Percentiles rank a stretch among this genome's conserved stretches.
phyloP scores from a whole-genome alignment of 2,888 invertebrate genomes.

The Limulus polyphemus region DNA sequence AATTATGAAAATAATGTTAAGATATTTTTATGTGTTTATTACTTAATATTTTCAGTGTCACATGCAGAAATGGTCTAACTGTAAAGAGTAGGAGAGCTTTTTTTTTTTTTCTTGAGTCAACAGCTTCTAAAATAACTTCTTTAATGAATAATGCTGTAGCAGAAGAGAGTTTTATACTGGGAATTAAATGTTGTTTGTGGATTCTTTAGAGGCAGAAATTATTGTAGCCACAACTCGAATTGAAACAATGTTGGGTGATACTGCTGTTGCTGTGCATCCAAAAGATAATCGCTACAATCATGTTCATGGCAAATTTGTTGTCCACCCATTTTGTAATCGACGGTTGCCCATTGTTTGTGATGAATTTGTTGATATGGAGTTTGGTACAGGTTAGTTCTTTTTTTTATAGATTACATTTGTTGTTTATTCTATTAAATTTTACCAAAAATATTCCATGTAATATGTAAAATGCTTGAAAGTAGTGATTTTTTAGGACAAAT shows the following conservation, averaged over 20 bases:
- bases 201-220: conserved; percentile 52
- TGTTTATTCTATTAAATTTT: too few species aligned
- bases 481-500: too few species aligned
- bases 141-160: not conserved
- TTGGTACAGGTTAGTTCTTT: conserved; percentile 66
- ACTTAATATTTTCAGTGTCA: too few species aligned
- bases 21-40: too few species aligned
- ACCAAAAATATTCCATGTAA: too few species aligned
- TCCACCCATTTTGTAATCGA: conserved; percentile 77
- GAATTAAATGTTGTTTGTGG: conserved; percentile 2
- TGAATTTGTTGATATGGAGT: conserved; percentile 83
- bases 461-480: too few species aligned
- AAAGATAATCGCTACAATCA: conserved; percentile 70
- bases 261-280: conserved; percentile 96
- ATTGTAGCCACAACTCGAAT: conserved; percentile 93
- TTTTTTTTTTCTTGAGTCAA: too few species aligned
- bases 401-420: not conserved
- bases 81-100: too few species aligned
- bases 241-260: conserved; percentile 95
- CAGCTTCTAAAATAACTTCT: too few species aligned
- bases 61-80: too few species aligned
- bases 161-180: conserved; percentile 1
- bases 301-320: conserved; percentile 63
- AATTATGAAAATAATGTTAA: too few species aligned
- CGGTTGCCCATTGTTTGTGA: conserved; percentile 79